Percentiles rank a stretch among this genome's conserved stretches.
phyloP scores from a whole-genome alignment of 2,888 invertebrate genomes.

The Atrina japonica region DNA sequence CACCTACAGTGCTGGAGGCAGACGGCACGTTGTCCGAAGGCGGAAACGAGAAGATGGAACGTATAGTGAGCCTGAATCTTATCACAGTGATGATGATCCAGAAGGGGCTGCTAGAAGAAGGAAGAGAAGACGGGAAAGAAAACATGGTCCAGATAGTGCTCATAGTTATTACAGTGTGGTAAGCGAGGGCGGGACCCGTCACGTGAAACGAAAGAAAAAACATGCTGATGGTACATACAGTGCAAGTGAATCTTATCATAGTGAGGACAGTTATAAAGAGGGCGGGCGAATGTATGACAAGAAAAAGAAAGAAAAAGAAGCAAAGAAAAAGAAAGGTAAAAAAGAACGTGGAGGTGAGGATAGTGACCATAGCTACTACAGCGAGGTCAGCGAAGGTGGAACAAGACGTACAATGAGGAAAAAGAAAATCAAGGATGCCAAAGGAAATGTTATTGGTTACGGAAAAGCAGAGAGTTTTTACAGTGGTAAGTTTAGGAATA shows the following conservation, averaged over 20 bases:
- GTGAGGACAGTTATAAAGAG: conserved; percentile 67
- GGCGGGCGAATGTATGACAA: conserved; percentile 67
- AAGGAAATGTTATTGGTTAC: conserved; percentile 77
- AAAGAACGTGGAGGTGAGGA: conserved; percentile 72
- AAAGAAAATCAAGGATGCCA: conserved; percentile 73
- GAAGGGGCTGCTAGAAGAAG: conserved; percentile 75
- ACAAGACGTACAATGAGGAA: conserved; percentile 67
- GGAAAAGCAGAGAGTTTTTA: conserved; percentile 64
- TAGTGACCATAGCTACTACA: conserved; percentile 77
- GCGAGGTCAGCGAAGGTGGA: conserved; percentile 77
- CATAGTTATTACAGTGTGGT: conserved; percentile 78
- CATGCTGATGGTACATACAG: conserved; percentile 78
- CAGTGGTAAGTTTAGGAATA: conserved; percentile 47
- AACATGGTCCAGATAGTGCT: conserved; percentile 75
- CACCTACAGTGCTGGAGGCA: conserved; percentile 77
- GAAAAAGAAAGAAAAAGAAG: conserved; percentile 59
- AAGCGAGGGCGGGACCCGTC: conserved; percentile 78
- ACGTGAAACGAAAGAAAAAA: conserved; percentile 68
- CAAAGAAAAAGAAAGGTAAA: conserved; percentile 57
- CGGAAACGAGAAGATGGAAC: conserved; percentile 76
- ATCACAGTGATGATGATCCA: conserved; percentile 75
- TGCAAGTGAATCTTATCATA: conserved; percentile 77
- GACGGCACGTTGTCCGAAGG: conserved; percentile 73
- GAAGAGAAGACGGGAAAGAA: conserved; percentile 73
- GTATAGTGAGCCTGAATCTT: conserved; percentile 74